Conservation (phyloP, 2,888 invertebrate species). For the Andrena minutula region DNA sequence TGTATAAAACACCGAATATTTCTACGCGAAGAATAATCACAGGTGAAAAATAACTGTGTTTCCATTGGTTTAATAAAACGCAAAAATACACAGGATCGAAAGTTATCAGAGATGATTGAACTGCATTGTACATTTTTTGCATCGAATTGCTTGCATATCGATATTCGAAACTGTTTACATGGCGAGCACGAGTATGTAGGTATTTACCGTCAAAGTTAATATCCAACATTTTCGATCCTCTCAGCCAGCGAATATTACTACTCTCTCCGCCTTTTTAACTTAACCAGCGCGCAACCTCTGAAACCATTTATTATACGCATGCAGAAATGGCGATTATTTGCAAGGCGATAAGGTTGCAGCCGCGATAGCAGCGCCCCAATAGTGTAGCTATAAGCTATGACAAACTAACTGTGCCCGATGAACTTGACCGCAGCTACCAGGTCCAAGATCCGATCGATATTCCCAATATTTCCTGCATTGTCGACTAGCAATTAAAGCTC, state of each 20-base stretch:
- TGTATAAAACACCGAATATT: neutral
- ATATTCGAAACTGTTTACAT: too few relatives aligned
- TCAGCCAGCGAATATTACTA: neutral
- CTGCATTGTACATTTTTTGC: too few relatives aligned
- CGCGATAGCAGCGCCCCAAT: slow-evolving; percentile 39
- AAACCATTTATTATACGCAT: slow-evolving; percentile 22
- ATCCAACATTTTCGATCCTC: neutral
- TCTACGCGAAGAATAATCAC: too few relatives aligned
- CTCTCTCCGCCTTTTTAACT: slow-evolving; percentile 10
- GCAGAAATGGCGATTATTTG: slow-evolving; percentile 45
- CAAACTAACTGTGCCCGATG: slow-evolving; percentile 40
- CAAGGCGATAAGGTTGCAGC: slow-evolving; percentile 55
- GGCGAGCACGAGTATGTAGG: too few relatives aligned
- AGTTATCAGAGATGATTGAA: too few relatives aligned
- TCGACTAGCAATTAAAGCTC: slow-evolving; percentile 35
- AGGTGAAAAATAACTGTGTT: too few relatives aligned
- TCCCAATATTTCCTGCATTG: slow-evolving; percentile 36
- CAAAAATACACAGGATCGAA: too few relatives aligned
- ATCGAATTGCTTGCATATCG: too few relatives aligned
- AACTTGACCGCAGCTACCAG: slow-evolving; percentile 51
- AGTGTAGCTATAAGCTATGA: slow-evolving; percentile 35
- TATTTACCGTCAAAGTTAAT: neutral
- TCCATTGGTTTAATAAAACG: too few relatives aligned
- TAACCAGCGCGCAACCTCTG: neutral
- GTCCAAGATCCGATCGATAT: slow-evolving; percentile 39